Evolutionary conservation across 2,888 invertebrate genomes (phyloP), one percentile per base, ranked within the genome.

Genomic region (Operophtera brumata): DNA sequence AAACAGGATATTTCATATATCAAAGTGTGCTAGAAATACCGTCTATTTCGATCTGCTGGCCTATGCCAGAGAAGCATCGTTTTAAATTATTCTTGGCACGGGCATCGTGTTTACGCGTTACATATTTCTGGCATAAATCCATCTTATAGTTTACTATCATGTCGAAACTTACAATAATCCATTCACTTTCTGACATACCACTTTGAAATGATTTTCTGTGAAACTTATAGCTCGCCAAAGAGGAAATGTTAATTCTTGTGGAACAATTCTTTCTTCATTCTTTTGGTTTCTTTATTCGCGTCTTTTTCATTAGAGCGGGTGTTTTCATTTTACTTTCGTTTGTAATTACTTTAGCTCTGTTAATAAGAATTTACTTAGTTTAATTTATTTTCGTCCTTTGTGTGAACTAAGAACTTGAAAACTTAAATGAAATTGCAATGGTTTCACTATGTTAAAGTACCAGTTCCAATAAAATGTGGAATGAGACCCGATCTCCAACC

Each of bases 111-210:
- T 77, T 77, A 73, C 72, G 70, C 66, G 49, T 67, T 64, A 64
- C 61, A 67, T 71, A 70, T 67, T 71, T 62, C 61, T 77, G 78
- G 78, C 78, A 77, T 64, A 63, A 57, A 66, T 71, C 76, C 72
- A 75, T 66, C 47, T 48, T 59, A 60, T 65, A 66, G 69, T 66
- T 73, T 71, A 74, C 70, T 76, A 74, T 70, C 60, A 51, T 53
- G 63, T 65, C 62, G 59, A 62, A 52, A 61, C 65, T 66, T 66
- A 59, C 60, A 67, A 70, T 67, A 67, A 66, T 64, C 60, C 71
- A 73, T 72, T 74, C 59, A 61, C 51, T 52, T 50, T 54, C 26
- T 3, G 20, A 20, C 20, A 44, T 37, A 39, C 42, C 14, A 43
- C 20, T 40, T 36, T 8, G 11, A 37, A 42, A 42, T 42, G 7